These are phyloP conservation scores for Pomatorhinus ruficollis DNA, from an alignment of 2,113 vertebrate genomes.

Conservation along the genomic window DNA sequence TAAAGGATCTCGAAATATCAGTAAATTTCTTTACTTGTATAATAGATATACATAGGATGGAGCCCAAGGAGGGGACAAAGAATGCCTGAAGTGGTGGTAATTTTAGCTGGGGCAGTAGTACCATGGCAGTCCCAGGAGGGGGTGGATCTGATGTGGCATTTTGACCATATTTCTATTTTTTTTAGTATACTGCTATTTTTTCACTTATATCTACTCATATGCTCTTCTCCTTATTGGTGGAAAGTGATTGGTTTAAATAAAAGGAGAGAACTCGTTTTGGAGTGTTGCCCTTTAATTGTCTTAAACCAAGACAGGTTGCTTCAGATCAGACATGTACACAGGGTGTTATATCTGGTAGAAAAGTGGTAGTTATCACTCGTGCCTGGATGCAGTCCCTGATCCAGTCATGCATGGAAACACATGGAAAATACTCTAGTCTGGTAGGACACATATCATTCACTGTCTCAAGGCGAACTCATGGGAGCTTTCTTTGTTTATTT, in stretches of 20 bases:
- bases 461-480: not conserved
- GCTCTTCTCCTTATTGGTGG: not conserved
- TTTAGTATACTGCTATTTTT: not conserved
- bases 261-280: not conserved
- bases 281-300: not conserved
- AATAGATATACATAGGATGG: not conserved
- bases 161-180: not conserved
- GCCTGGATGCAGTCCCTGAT: not conserved
- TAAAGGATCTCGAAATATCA: not conserved
- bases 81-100: not conserved
- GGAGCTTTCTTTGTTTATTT: not conserved
- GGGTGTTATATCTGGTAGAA: not conserved
- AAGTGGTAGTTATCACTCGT: not conserved
- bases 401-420: not conserved
- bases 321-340: not conserved
- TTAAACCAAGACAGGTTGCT: not conserved
- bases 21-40: not conserved
- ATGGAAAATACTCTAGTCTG: not conserved
- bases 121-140: fast-evolving
- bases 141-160: fast-evolving
- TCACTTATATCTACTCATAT: no score
- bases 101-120: not conserved
- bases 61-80: not conserved
- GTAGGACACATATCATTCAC: not conserved
- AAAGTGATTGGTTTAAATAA: not conserved